A percentile compares a stretch with the other conserved stretches of the same genome.
These are phyloP conservation scores for Puma concolor DNA, from an alignment of 2,113 vertebrate species.

Conservation along the genomic window DNA sequence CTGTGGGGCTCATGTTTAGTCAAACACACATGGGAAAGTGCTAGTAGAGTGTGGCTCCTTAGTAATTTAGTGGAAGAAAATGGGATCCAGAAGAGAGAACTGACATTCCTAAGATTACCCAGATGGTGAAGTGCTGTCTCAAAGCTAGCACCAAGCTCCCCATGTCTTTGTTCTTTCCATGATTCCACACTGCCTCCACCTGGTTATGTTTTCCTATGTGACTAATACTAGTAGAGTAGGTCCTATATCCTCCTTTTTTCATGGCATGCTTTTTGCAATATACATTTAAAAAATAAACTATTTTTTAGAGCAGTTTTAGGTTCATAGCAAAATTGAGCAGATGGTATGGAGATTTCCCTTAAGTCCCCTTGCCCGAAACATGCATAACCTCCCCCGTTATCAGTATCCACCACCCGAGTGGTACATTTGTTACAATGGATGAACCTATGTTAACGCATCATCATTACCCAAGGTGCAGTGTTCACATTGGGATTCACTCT, in stretches of 20 bases:
- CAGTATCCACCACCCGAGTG: not conserved
- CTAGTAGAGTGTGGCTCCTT: not conserved
- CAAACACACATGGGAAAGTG: not conserved
- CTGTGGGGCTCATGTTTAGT: not conserved
- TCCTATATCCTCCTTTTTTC: not conserved
- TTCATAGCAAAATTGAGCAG: not conserved
- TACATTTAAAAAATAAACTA: not conserved
- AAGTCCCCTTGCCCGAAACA: no score
- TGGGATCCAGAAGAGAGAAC: not conserved
- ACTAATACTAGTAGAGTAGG: not conserved
- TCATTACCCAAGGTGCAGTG: not conserved
- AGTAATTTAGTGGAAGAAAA: not conserved
- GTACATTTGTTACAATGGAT: not conserved
- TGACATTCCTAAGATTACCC: no score
- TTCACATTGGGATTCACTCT: not conserved
- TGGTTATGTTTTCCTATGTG: not conserved
- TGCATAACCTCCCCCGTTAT: not conserved
- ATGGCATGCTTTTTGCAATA: not conserved
- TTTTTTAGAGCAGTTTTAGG: not conserved
- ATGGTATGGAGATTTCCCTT: not conserved
- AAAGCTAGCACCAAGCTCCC: not conserved
- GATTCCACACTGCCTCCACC: not conserved
- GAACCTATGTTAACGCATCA: not conserved
- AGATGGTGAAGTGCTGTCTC: not conserved
- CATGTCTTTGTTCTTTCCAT: not conserved